phyloP scores from a whole-genome alignment of 2,888 invertebrate genomes.

The Deroplatys truncata region DNA sequence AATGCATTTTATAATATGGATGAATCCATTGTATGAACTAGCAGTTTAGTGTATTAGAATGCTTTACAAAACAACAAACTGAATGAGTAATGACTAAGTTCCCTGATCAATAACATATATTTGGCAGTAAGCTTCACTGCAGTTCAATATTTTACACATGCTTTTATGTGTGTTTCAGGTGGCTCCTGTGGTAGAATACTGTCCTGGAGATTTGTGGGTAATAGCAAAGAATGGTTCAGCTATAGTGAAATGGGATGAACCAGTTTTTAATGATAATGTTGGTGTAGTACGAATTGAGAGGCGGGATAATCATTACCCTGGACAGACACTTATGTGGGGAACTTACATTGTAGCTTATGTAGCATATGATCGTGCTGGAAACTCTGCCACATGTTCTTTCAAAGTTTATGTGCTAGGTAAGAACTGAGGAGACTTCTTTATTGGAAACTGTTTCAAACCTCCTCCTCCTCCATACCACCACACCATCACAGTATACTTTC shows the following conservation, averaged over 20 bases:
- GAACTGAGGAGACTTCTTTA: conserved; percentile 39
- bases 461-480: too few relatives aligned
- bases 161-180: conserved; percentile 42
- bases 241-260: conserved; percentile 87
- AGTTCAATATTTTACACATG: too few relatives aligned
- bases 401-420: conserved; percentile 84
- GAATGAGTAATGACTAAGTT: too few relatives aligned
- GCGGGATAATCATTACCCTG: conserved; percentile 80
- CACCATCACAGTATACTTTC: too few relatives aligned
- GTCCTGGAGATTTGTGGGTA: conserved; percentile 92
- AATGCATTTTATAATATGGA: neutral
- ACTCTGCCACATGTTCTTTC: conserved; percentile 87
- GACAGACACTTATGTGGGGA: conserved; percentile 85
- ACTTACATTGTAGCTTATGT: conserved; percentile 89
- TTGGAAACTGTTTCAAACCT: neutral
- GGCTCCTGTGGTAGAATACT: conserved; percentile 81
- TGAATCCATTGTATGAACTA: too few relatives aligned
- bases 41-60: too few relatives aligned
- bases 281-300: conserved; percentile 75
- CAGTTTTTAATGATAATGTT: conserved; percentile 85
- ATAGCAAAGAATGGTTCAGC: conserved; percentile 89
- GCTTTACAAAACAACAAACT: too few relatives aligned
- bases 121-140: too few relatives aligned
- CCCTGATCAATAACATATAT: too few relatives aligned
- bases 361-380: conserved; percentile 89